phyloP scores from a whole-genome alignment of 2,797 vertebrate genomes.

The Emys orbicularis region DNA sequence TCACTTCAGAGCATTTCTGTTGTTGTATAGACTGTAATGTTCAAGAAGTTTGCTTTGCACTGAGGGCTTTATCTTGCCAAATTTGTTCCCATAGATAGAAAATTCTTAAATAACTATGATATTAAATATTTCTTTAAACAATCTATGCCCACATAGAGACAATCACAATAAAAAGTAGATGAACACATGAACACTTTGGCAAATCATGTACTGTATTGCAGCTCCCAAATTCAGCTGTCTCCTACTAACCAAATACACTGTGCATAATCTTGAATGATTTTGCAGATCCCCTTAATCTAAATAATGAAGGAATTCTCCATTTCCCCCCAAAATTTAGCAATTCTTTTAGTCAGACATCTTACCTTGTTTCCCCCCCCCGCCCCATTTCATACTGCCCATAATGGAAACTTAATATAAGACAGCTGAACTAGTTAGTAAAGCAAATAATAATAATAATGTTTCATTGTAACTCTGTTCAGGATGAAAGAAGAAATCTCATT shows the following conservation, averaged over 20 bases:
- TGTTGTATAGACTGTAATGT: background rate
- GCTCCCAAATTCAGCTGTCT: background rate
- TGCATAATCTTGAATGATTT: background rate
- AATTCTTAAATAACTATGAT: background rate
- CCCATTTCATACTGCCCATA: background rate
- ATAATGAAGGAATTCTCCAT: background rate
- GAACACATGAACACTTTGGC: background rate
- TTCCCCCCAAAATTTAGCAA: background rate
- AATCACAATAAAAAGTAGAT: background rate
- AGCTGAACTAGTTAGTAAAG: background rate
- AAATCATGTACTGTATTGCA: background rate
- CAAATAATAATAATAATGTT: background rate
- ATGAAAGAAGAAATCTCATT: background rate
- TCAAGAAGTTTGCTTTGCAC: background rate
- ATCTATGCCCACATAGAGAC: background rate
- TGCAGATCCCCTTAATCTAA: background rate
- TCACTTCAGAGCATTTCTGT: background rate
- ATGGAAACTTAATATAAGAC: background rate
- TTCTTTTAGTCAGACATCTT: background rate
- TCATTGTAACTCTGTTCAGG: background rate
- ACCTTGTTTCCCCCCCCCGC: background rate
- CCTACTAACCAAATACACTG: background rate
- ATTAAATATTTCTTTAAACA: slow-evolving; percentile 13
- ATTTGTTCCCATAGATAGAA: background rate
- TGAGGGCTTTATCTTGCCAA: background rate